These are phyloP conservation scores for Hyperoodon ampullatus DNA, from an alignment of 2,113 vertebrate genomes.

Conservation along the genomic window DNA sequence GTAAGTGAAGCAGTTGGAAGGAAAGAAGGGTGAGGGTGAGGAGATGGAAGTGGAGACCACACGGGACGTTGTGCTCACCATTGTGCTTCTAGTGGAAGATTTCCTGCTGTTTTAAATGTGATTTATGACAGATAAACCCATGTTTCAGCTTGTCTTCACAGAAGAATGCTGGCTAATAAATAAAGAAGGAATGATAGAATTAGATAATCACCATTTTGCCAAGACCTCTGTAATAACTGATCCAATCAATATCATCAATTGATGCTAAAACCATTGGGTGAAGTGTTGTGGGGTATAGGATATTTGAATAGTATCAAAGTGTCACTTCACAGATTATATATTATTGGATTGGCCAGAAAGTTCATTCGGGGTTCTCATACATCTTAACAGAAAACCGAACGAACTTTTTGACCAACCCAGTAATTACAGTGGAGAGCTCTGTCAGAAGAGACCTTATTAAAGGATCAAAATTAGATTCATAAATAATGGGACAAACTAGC, in stretches of 20 bases:
- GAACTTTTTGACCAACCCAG: too few species aligned
- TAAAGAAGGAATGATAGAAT: not conserved
- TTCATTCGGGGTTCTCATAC: too few species aligned
- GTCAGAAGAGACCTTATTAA: not conserved
- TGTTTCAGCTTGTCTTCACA: not conserved
- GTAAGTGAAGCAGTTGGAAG: not conserved
- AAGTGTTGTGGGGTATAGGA: not conserved
- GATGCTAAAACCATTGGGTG: not conserved
- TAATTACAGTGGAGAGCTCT: not conserved
- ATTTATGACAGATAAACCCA: not conserved
- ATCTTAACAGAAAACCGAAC: too few species aligned
- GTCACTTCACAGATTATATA: not conserved
- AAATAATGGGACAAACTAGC: not conserved
- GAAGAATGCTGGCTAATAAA: not conserved
- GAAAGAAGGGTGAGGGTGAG: not conserved
- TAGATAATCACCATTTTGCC: not conserved
- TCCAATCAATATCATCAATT: not conserved
- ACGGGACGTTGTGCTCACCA: rapidly evolving
- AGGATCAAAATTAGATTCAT: not conserved
- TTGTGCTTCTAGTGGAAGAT: not conserved
- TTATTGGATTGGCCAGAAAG: not conserved
- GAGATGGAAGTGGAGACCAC: not conserved
- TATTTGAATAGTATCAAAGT: not conserved
- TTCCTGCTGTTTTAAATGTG: not conserved
- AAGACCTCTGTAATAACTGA: not conserved